Evolutionary conservation across 2,888 invertebrate species (phyloP), one percentile per base, ranked within the genome.

Genomic region (Apamea anceps): DNA sequence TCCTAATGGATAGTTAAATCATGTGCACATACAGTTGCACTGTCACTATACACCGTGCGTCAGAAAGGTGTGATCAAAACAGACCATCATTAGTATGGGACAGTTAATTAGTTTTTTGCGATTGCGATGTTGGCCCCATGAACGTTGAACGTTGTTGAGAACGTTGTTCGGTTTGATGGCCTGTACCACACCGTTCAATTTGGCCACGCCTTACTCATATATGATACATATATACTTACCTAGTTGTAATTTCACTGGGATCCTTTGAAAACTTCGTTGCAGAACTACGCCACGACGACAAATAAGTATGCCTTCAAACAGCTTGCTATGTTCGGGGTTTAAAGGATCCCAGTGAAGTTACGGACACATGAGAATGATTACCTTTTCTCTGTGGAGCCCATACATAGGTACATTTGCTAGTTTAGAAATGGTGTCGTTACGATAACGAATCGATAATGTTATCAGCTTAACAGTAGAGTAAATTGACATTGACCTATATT

Each of bases 361-460:
- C 48, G 0, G 48, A 48, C 28, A 32, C 28, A n/a, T 15, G 54
- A 18, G 21, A 77, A 42, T 8, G 32, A 62, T 25, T 51, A 6
- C 37, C 28, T 28, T 18, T 71, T 25, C 4, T 10, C 21, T 21
- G 13, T 51, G 21, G n/a, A 65, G 1, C 28, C 18, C 51, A 12
- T 25, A n/a, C 51, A 12, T 25, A n/a, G 25, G 70, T 13, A 48
- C 15, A 42, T n/a, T 25, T 18, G 4, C 25, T 25, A n/a, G 42
- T 28, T 71, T n/a, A 18, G 15, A 25, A 66, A 66, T 25, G 37
- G 51, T 77, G 54, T 72, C 66, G 8, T 45, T 65, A 65, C 42
- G 75, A 66, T 60, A 83, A 51, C 57, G 21, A 51, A n/a, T 42
- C 28, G 57, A 73, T 81, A 75, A 65, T n/a, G 42, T 85, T 74